Conservation (phyloP, 1,140 invertebrate genomes). For the Trinorchestia longiramus region DNA sequence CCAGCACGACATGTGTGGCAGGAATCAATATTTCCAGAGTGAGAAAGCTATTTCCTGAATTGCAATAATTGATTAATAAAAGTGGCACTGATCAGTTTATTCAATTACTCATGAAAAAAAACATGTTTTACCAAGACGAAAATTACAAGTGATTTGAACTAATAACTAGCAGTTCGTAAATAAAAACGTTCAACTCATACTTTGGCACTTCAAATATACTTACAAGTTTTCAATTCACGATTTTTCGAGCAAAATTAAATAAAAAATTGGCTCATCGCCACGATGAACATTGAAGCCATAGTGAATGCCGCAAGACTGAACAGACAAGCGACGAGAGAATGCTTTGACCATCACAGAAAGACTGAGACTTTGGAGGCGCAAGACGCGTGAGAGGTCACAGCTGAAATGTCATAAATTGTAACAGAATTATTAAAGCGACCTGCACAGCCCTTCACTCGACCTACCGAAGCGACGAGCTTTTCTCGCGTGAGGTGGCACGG, state of each 20-base stretch:
- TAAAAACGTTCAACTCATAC: not conserved
- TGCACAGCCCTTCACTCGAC: not conserved
- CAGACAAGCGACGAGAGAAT: not conserved
- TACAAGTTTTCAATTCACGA: not conserved
- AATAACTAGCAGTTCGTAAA: not conserved
- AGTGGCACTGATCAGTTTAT: no score
- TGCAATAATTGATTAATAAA: no score
- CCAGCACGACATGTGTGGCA: no score
- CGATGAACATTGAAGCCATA: not conserved
- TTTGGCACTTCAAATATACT: not conserved
- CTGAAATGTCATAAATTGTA: constrained; percentile 18
- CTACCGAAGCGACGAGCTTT: not conserved
- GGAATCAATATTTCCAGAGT: no score
- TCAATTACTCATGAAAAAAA: no score
- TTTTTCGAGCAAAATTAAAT: not conserved
- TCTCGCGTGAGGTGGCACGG: not conserved
- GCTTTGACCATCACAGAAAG: not conserved
- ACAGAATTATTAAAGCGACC: not conserved
- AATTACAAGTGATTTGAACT: not conserved
- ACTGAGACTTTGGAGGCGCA: not conserved
- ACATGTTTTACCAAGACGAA: no score
- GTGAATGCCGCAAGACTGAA: not conserved
- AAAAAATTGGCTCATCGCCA: not conserved
- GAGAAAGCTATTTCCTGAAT: no score
- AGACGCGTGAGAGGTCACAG: constrained; percentile 12